Percentiles rank a stretch among this genome's conserved stretches.
Conservation (phyloP, 2,113 vertebrate genomes). For the Cheirogaleus medius region DNA sequence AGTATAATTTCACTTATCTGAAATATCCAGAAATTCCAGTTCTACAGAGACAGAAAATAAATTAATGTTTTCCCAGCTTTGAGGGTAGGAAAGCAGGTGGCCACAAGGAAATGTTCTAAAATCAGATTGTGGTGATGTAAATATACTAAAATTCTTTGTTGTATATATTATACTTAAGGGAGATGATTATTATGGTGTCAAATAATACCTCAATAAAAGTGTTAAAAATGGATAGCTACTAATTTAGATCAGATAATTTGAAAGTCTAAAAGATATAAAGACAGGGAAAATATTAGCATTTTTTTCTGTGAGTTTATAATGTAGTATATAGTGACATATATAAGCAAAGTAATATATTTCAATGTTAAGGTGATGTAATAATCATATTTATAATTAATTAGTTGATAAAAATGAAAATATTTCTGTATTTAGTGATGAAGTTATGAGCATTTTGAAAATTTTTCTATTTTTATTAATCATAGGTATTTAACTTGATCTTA, state of each 20-base stretch:
- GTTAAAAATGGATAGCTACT: not conserved
- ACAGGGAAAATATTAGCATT: not conserved
- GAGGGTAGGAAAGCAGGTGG: not conserved
- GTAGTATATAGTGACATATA: not conserved
- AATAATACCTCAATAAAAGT: not conserved
- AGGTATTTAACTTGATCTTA: not conserved
- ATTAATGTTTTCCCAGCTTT: not conserved
- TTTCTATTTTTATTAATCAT: not conserved
- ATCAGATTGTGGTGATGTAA: not conserved
- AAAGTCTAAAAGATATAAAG: not conserved
- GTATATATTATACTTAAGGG: not conserved
- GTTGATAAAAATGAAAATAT: not conserved
- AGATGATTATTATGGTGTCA: not conserved
- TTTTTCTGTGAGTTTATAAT: not conserved
- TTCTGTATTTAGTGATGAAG: not conserved
- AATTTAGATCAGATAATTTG: not conserved
- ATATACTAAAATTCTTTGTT: not conserved
- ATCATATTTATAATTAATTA: not conserved
- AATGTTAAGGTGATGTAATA: not conserved
- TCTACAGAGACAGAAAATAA: not conserved
- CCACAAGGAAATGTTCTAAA: not conserved
- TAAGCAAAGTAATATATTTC: not conserved
- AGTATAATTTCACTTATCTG: not conserved
- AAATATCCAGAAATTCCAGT: not conserved
- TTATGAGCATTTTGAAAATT: not conserved